These are phyloP conservation scores for Scarus forsteni DNA, from an alignment of 2,797 vertebrate species.

Conservation along the genomic window DNA sequence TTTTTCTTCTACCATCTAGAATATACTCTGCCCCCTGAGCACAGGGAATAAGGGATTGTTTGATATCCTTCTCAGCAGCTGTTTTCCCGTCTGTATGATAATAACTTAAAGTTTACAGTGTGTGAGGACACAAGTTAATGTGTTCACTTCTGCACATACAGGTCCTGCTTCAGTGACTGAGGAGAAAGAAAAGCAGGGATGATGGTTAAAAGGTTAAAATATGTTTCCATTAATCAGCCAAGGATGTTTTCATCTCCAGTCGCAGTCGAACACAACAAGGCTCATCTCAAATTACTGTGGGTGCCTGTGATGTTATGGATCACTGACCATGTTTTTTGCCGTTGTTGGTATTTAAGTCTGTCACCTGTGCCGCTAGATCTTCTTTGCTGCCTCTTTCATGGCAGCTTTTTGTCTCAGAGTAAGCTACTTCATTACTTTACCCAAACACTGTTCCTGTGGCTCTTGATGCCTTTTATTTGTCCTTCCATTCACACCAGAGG, in stretches of 20 bases:
- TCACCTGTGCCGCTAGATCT: not conserved
- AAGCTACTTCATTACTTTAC: not conserved
- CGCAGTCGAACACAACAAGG: not conserved
- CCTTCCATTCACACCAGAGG: too few relatives aligned
- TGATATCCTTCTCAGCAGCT: conserved; percentile 18
- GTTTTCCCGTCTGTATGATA: conserved; percentile 46
- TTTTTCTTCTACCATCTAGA: conserved; percentile 51
- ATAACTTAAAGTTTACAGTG: conserved; percentile 44
- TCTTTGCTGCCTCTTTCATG: not conserved
- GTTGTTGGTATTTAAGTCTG: not conserved
- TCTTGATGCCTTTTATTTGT: not conserved
- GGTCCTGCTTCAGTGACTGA: conserved; percentile 4
- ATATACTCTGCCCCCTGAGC: conserved; percentile 38
- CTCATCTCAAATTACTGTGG: not conserved
- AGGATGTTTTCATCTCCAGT: not conserved
- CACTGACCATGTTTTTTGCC: not conserved
- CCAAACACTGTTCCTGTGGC: not conserved
- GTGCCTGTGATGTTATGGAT: not conserved
- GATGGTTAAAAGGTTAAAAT: not conserved
- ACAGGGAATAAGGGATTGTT: conserved; percentile 35
- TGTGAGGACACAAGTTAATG: conserved; percentile 19
- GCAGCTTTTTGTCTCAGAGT: not conserved
- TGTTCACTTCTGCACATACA: conserved; percentile 22
- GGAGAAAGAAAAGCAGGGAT: conserved; percentile 6
- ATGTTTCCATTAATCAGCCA: not conserved